These are phyloP conservation scores for Eurypyga helias DNA, from an alignment of 2,113 vertebrate species.

Conservation along the genomic window DNA sequence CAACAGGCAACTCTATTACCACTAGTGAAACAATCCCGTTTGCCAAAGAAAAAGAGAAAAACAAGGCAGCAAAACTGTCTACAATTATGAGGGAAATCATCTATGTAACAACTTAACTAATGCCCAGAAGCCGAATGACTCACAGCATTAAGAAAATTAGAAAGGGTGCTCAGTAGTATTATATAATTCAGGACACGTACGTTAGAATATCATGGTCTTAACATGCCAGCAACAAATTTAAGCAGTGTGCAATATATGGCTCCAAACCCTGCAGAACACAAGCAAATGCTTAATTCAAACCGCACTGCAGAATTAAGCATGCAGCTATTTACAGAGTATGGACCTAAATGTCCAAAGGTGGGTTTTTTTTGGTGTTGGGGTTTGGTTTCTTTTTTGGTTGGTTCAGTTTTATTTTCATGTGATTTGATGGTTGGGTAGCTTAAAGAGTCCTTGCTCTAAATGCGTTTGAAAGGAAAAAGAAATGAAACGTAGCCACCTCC, in stretches of 20 bases:
- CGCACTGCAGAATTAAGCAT: neutral
- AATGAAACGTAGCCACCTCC: neutral
- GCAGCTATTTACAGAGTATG: neutral
- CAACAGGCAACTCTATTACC: conserved; percentile 61
- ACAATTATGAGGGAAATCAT: conserved; percentile 68
- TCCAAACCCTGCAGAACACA: neutral
- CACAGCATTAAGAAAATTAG: conserved; percentile 57
- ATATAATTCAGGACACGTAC: conserved; percentile 36
- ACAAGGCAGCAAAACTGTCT: conserved; percentile 45
- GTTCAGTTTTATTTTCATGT: neutral
- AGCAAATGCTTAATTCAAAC: neutral
- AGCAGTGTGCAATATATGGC: neutral
- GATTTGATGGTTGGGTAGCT: neutral
- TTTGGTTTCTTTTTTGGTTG: neutral
- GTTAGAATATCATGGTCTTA: neutral
- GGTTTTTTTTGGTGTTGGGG: neutral
- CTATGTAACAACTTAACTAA: conserved; percentile 72
- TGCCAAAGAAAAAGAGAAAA: conserved; percentile 58
- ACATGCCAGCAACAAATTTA: neutral
- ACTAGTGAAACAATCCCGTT: conserved; percentile 27
- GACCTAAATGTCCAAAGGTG: neutral
- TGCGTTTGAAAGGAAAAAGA: neutral
- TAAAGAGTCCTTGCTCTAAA: neutral
- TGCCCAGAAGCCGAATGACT: conserved; percentile 61
- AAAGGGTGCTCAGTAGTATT: conserved; percentile 39